Base-by-base conservation (phyloP, 2,797 vertebrate genomes). In the Apogon hyalosoma region DNA sequence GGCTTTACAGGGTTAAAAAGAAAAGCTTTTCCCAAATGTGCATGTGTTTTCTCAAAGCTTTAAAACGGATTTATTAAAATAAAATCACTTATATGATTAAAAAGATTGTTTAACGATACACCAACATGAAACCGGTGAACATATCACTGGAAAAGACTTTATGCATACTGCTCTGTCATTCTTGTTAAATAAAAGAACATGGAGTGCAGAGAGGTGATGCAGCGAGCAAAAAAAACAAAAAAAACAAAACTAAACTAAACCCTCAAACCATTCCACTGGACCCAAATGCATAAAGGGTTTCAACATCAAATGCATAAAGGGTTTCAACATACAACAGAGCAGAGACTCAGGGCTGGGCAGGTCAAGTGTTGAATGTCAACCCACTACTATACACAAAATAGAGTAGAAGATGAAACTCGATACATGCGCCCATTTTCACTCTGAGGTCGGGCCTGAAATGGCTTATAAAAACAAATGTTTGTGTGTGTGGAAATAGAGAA, bases 331-430 rank as follows among this genome's bases (percentile, higher is more conserved):
- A 68, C 18, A 60, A 63, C 64, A 57, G 10, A 19, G 24, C 24
- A n/a, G 21, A 67, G 31, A 38, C 45, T 9, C 28, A 56, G 19
- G 18, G 19, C 51, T 12, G n/a, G 42, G 36, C 24, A n/a, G 45
- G 59, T 36, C 11, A 14, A 58, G 60, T 64, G 56, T 67, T 73
- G 45, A 69, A 67, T 67, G 60, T 63, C 79, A 71, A 48, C 14
- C 57, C 3, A 1, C 21, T 2, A 1, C 28, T 41, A 14, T 41
- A 59, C 18, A 50, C 46, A 68, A 60, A 71, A 47, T 42, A 75
- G 54, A 63, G 61, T 4, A 50, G 67, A 56, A 43, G 24, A 40
- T 63, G 62, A 79, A 77, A 79, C 45, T 14, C 0, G 13, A 80
- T 68, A 57, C 4, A 2, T n/a, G 15, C 16, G 21, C 12, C 2